Percentiles rank a stretch among this genome's conserved stretches.
These are phyloP conservation scores for Rhea americana DNA, from an alignment of 2,113 vertebrate species.

Conservation along the genomic window DNA sequence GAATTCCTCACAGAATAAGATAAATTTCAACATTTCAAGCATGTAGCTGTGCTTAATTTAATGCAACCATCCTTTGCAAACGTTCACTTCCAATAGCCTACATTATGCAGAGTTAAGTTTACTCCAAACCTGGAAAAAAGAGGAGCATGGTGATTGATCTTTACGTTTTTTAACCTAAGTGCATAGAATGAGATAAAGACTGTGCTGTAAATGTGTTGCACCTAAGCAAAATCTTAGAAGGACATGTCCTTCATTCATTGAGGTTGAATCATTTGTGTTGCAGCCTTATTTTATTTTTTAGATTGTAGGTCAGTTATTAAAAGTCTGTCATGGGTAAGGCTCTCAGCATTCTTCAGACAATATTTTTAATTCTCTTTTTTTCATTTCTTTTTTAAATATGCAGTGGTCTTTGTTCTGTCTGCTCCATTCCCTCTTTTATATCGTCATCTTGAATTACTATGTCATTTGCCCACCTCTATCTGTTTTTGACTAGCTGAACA, in stretches of 20 bases:
- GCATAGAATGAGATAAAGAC: background rate
- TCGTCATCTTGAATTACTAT: slow-evolving; percentile 64
- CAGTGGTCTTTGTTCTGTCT: slow-evolving; percentile 40
- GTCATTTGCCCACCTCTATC: slow-evolving; percentile 28
- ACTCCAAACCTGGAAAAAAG: background rate
- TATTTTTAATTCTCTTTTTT: slow-evolving; percentile 28
- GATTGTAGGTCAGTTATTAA: background rate
- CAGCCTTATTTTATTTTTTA: slow-evolving; percentile 38
- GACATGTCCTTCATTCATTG: background rate
- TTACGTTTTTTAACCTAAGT: background rate
- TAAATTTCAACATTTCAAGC: background rate
- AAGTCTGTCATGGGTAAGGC: background rate
- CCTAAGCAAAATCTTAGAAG: background rate
- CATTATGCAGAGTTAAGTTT: background rate
- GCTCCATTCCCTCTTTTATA: slow-evolving; percentile 29
- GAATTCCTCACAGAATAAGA: background rate
- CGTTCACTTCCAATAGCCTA: background rate
- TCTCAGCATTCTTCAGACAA: slow-evolving; percentile 7
- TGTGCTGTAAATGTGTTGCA: background rate
- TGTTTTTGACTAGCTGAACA: slow-evolving; percentile 56
- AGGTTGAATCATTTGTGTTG: background rate
- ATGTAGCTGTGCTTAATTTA: background rate
- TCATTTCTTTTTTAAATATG: slow-evolving; percentile 13
- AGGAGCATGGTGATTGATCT: background rate
- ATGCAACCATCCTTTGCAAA: background rate